Percentiles rank a stretch among this genome's conserved stretches.
These are phyloP conservation scores for Gibbula magus DNA, from an alignment of 2,888 invertebrate genomes.

Conservation along the genomic window DNA sequence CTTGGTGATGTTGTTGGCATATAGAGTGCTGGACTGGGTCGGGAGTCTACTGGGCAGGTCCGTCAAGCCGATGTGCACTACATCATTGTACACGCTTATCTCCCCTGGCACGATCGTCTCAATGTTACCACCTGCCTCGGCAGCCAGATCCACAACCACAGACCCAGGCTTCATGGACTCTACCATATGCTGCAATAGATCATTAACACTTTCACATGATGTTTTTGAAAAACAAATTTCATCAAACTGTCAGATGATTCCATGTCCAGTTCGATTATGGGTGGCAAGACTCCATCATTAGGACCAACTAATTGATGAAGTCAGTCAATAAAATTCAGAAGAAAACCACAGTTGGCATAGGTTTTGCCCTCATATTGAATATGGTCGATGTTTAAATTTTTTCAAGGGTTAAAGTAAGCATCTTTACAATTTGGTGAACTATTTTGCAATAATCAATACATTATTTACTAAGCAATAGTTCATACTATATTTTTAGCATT, in stretches of 20 bases:
- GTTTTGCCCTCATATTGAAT: no score
- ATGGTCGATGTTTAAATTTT: no score
- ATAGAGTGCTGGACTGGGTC: slow-evolving; percentile 89
- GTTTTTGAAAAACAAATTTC: neutral
- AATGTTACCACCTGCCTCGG: slow-evolving; percentile 91
- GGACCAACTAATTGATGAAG: neutral
- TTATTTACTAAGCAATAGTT: no score
- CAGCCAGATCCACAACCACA: slow-evolving; percentile 91
- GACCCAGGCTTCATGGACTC: slow-evolving; percentile 90
- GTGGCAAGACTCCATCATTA: no score
- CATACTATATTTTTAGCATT: no score
- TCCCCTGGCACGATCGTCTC: slow-evolving; percentile 88
- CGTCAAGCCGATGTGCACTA: slow-evolving; percentile 89
- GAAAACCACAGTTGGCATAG: no score
- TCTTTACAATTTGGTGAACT: no score
- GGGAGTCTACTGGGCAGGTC: slow-evolving; percentile 90
- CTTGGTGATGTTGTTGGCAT: slow-evolving; percentile 93
- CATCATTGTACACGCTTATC: slow-evolving; percentile 85
- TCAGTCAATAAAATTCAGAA: no score
- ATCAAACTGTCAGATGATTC: no score
- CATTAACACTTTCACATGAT: neutral
- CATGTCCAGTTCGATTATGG: no score
- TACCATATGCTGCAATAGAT: slow-evolving; percentile 81
- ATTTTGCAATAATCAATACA: no score
- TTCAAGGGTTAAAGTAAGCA: no score